Conservation (phyloP, 2,797 vertebrate species). For the Propithecus deckenii region DNA sequence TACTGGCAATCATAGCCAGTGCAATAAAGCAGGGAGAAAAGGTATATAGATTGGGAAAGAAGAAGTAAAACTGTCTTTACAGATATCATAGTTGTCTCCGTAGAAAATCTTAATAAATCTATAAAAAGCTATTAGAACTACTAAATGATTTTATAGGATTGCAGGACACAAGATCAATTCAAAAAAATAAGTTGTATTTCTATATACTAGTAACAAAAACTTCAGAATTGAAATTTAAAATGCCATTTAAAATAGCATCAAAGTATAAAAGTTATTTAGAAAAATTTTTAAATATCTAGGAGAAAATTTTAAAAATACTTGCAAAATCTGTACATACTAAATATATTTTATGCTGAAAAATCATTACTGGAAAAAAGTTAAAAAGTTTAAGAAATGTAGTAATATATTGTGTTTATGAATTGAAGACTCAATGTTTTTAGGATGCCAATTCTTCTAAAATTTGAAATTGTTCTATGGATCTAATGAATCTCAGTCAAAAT, state of each 20-base stretch:
- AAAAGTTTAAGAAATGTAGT: not conserved
- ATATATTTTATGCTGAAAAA: slow-evolving; percentile 39
- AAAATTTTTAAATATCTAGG: not conserved
- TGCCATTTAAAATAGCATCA: slow-evolving; percentile 2
- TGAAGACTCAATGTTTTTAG: not conserved
- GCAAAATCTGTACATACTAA: not conserved
- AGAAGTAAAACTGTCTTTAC: not conserved
- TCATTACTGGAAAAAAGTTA: not conserved
- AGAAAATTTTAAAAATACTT: not conserved
- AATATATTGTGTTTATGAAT: not conserved
- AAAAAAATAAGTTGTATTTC: not conserved
- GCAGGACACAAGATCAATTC: not conserved
- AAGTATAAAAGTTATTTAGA: not conserved
- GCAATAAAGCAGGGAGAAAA: slow-evolving; percentile 17
- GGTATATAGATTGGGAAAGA: not conserved
- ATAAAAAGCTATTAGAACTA: not conserved
- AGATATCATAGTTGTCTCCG: not conserved
- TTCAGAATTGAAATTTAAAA: slow-evolving; percentile 28
- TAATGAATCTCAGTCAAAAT: not conserved
- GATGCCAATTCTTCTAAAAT: slow-evolving; percentile 20
- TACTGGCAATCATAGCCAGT: not conserved
- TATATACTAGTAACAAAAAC: not conserved
- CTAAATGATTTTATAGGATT: not conserved
- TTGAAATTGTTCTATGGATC: not conserved
- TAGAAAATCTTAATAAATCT: not conserved